These are phyloP conservation scores for Drosophila asahinai DNA, from an alignment of 1,140 invertebrate genomes.

Conservation along the genomic window DNA sequence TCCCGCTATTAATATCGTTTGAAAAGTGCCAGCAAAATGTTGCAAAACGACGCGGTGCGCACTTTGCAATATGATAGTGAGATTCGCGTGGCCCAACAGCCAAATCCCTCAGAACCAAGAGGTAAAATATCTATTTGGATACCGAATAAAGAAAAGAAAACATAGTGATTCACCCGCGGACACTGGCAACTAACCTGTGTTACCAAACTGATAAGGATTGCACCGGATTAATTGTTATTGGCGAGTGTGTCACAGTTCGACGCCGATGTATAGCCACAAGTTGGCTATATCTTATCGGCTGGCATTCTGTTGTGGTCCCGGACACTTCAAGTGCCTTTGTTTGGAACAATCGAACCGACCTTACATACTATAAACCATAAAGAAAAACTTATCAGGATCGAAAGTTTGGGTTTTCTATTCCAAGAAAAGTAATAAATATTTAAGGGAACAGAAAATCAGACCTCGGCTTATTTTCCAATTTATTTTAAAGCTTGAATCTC, in stretches of 20 bases:
- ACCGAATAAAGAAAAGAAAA: constrained; percentile 1
- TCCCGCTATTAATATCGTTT: constrained; percentile 41
- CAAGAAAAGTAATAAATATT: constrained; percentile 14
- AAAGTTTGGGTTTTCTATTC: background rate
- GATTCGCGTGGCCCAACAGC: constrained; percentile 75
- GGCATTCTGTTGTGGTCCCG: constrained; percentile 42
- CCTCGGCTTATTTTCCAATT: background rate
- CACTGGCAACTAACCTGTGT: constrained; percentile 23
- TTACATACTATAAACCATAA: constrained; percentile 12
- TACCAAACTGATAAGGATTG: constrained; percentile 52
- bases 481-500: background rate
- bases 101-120: constrained; percentile 60
- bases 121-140: constrained; percentile 45
- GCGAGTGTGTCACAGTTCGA: constrained; percentile 52
- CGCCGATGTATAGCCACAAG: constrained; percentile 33
- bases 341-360: constrained; percentile 40
- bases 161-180: constrained; percentile 48
- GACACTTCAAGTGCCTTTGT: constrained; percentile 64
- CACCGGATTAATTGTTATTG: constrained; percentile 62
- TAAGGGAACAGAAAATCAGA: background rate
- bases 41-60: constrained; percentile 80
- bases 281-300: constrained; percentile 75
- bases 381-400: constrained; percentile 32
- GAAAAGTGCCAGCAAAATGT: constrained; percentile 61
- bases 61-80: constrained; percentile 81